Percentiles rank a stretch among this genome's conserved stretches.
Evolutionary conservation across 2,113 vertebrate genomes (phyloP).

Genomic region (Anoplopoma fimbria): DNA sequence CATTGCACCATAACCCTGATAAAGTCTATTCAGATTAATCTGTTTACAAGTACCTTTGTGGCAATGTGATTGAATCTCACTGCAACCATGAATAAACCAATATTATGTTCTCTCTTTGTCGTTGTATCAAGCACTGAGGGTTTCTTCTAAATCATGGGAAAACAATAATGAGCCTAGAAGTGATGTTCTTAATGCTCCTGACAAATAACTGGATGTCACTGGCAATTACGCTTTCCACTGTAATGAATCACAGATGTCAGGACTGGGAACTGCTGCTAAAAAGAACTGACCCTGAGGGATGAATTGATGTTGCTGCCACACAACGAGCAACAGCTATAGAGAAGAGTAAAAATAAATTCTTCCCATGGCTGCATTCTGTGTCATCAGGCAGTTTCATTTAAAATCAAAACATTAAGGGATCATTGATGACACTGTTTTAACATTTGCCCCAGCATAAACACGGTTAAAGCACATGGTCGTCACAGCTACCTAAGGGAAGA

Average conservation of each 20-base stretch:
- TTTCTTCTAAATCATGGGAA: slow-evolving; percentile 11
- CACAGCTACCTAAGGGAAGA: background rate
- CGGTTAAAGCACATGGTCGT: slow-evolving; percentile 6
- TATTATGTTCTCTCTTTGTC: background rate
- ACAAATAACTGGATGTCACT: slow-evolving; percentile 22
- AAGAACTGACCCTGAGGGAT: slow-evolving; percentile 41
- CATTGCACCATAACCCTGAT: background rate
- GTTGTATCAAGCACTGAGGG: background rate
- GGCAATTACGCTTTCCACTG: slow-evolving; percentile 16
- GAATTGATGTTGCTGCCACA: slow-evolving; percentile 1
- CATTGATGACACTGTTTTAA: background rate
- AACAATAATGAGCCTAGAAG: slow-evolving; percentile 19
- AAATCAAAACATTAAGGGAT: slow-evolving; percentile 9
- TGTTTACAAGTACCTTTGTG: slow-evolving; percentile 19
- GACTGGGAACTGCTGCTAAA: background rate
- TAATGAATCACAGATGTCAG: slow-evolving; percentile 39
- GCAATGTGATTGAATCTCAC: slow-evolving; percentile 28
- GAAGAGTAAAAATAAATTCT: background rate
- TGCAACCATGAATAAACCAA: slow-evolving; percentile 4
- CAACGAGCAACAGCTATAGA: background rate
- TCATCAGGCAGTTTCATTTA: background rate
- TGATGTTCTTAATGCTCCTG: slow-evolving; percentile 25
- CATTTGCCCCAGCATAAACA: slow-evolving; percentile 23
- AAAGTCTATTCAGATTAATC: slow-evolving; percentile 28
- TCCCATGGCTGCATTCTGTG: background rate